A percentile compares a stretch with the other conserved stretches of the same genome.
Evolutionary conservation across 2,113 vertebrate genomes (phyloP).

Genomic region (Genyomyrus donnyi): DNA sequence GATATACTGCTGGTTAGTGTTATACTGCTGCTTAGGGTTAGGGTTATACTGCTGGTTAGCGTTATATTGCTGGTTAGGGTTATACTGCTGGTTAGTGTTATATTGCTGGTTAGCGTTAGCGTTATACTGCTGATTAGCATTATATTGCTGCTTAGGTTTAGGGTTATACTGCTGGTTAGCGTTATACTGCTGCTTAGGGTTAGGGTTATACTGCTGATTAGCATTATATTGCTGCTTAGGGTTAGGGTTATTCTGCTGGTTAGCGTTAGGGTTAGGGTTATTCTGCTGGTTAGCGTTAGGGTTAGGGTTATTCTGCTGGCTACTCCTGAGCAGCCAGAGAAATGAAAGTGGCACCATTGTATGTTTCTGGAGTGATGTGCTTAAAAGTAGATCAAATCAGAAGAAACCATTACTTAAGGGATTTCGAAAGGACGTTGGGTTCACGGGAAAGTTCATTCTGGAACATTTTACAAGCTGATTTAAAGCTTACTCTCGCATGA

Average conservation of each 20-base stretch:
- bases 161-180: no score
- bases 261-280: background rate
- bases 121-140: no score
- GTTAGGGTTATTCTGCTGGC: background rate
- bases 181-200: no score
- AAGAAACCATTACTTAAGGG: background rate
- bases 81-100: background rate
- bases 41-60: background rate
- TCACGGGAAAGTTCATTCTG: background rate
- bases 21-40: no score
- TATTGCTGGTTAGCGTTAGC: no score
- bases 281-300: background rate
- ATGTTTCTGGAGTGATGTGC: background rate
- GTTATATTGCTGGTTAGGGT: background rate
- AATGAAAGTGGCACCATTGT: background rate
- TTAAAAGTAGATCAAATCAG: slow-evolving; percentile 6
- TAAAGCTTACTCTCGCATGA: background rate
- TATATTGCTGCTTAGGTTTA: no score
- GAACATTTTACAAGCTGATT: background rate
- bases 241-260: background rate
- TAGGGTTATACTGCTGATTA: no score
- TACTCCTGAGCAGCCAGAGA: background rate
- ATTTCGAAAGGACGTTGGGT: background rate
- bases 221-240: no score
- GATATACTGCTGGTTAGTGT: background rate